Base-by-base conservation (phyloP, 2,113 vertebrate genomes). In the Oreochromis niloticus region DNA sequence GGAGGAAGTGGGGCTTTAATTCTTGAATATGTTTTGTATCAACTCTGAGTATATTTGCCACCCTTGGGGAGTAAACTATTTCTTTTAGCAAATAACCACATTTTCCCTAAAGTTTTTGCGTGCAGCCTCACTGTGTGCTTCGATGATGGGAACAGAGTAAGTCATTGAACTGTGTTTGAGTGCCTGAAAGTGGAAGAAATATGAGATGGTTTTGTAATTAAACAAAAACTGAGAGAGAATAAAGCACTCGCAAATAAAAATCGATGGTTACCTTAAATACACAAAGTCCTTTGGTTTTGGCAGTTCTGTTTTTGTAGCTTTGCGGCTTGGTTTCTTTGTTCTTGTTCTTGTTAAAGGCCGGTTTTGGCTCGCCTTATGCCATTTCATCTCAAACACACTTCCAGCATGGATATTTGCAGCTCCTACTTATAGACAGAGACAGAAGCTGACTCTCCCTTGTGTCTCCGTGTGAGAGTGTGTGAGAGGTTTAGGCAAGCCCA, bases 391-490 rank as follows among this genome's bases (percentile, higher is more conserved):
- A 87, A 81, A 89, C 80, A 75, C 55, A 80, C 71, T 89, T 90
- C 86, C 92, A 82, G 43, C 13, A 46, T 46, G 55, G 80, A 84
- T 89, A 91, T 94, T 92, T 91, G 87, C 71, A 71, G 81, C 84
- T 88, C 80, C 80, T 85, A 66, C 87, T 87, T 84, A 88, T 90
- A 87, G 93, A 94, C 84, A 94, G 88, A 92, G 88, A 85, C 83
- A 86, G 61, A 59, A 50, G 83, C 83, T 54, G 54, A 85, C 32
- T 82, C 32, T 87, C 27, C 55, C 68, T 48, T 80, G 32, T 78
- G 24, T 63, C 12, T 90, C 17, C 14, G 63, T 63, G 17, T 85
- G 68, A 59, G 41, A 12, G 56, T 43, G 59, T 41, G 43, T 78
- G 80, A 59, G 82, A 79, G 92, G 87, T 90, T 85, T 91, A 86